A percentile compares a stretch with the other conserved stretches of the same genome.
phyloP scores from a whole-genome alignment of 2,888 invertebrate species.

The Stenolophus ochropezus region DNA sequence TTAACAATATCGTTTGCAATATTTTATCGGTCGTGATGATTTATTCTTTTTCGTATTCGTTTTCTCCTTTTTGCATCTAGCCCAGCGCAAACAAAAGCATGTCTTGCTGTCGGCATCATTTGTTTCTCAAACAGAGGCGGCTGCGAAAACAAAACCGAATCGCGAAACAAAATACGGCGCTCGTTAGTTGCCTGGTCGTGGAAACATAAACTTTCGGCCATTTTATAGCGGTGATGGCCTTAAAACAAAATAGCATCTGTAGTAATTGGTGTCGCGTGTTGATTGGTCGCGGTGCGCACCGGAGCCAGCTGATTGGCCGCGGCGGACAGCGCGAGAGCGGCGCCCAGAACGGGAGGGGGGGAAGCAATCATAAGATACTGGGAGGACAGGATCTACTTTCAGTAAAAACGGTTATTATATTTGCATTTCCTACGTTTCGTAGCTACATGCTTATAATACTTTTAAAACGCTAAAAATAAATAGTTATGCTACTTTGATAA shows the following conservation, averaged over 20 bases:
- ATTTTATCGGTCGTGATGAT: not conserved
- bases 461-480: no score
- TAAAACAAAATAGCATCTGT: constrained; percentile 71
- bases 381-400: no score
- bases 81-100: not conserved
- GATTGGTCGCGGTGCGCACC: constrained; percentile 69
- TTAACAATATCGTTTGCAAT: no score
- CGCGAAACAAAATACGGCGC: constrained; percentile 25
- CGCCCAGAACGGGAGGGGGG: not conserved
- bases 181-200: constrained; percentile 56
- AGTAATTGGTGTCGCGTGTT: constrained; percentile 70
- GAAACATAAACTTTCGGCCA: constrained; percentile 70
- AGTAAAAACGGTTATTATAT: no score
- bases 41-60: not conserved
- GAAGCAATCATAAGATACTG: no score
- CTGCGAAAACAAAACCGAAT: constrained; percentile 63
- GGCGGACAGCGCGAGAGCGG: constrained; percentile 12
- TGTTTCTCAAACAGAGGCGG: constrained; percentile 21
- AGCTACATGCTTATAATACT: no score
- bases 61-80: not conserved
- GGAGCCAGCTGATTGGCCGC: constrained; percentile 64
- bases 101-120: not conserved
- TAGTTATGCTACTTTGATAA: no score
- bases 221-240: constrained; percentile 71
- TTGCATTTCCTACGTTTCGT: no score